Evolutionary conservation across 2,888 invertebrate species (phyloP).

Genomic region (Colostygia pectinataria): DNA sequence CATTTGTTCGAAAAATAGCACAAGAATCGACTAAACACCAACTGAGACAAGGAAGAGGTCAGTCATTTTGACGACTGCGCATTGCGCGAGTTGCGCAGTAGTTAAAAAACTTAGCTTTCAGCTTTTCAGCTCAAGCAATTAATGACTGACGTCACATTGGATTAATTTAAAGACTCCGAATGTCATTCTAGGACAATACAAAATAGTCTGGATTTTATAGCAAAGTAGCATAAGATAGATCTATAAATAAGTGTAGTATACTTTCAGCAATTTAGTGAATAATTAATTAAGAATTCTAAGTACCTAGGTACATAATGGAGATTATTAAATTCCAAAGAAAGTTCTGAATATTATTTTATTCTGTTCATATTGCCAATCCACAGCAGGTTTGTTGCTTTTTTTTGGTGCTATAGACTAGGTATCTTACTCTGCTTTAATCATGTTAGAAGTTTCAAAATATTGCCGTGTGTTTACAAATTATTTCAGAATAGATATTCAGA

Average conservation of each 20-base stretch:
- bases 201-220: constrained; percentile 13
- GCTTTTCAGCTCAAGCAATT: neutral
- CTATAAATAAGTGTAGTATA: neutral
- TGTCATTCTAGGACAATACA: constrained; percentile 14
- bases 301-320: too few relatives aligned
- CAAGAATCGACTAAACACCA: too few relatives aligned
- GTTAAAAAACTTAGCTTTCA: neutral
- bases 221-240: constrained; percentile 1
- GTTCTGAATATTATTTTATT: neutral
- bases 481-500: too few relatives aligned
- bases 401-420: too few relatives aligned
- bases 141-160: constrained; percentile 5
- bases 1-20: too few relatives aligned
- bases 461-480: too few relatives aligned
- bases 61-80: constrained; percentile 13
- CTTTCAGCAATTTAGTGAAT: neutral
- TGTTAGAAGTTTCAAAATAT: too few relatives aligned
- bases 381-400: constrained; percentile 17
- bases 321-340: neutral
- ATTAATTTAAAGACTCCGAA: neutral
- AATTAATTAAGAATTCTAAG: too few relatives aligned
- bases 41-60: too few relatives aligned
- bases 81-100: constrained; percentile 21
- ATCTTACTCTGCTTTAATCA: too few relatives aligned
- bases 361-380: too few relatives aligned